A percentile compares a stretch with the other conserved stretches of the same genome.
Evolutionary conservation across 2,113 vertebrate species (phyloP).

Genomic region (Tyto alba): DNA sequence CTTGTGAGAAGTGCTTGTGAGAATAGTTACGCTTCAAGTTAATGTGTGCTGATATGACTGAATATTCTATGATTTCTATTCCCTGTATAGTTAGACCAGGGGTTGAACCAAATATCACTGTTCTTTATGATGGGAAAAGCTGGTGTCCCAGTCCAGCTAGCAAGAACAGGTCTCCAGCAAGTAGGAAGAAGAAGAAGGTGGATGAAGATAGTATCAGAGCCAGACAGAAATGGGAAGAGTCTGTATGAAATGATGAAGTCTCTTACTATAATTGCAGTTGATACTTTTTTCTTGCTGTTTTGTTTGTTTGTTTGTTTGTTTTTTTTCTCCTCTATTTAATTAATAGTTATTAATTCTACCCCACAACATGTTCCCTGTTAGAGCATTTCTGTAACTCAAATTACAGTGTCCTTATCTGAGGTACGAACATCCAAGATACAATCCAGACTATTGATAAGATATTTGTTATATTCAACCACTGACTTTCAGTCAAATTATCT

Average conservation of each 20-base stretch:
- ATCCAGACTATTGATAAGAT: background rate
- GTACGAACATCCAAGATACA: background rate
- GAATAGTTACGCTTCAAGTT: background rate
- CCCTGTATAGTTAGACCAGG: background rate
- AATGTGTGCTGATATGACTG: background rate
- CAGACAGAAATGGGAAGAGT: background rate
- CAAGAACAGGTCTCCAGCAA: background rate
- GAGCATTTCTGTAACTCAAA: background rate
- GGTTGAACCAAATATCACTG: background rate
- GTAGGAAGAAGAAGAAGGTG: background rate
- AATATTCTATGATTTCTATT: background rate
- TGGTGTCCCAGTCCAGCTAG: background rate
- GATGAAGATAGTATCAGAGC: background rate
- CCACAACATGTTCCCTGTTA: background rate
- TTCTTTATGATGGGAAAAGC: background rate
- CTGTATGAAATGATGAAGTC: background rate
- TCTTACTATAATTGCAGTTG: background rate
- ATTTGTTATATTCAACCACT: background rate
- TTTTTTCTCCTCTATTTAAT: rapidly evolving
- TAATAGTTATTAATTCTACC: background rate
- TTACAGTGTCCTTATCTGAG: background rate
- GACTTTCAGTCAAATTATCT: background rate
- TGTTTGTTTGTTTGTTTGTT: too few relatives aligned
- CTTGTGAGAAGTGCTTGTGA: background rate
- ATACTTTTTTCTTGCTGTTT: background rate